Conservation (phyloP, 2,113 vertebrate genomes). For the Balaeniceps rex region DNA sequence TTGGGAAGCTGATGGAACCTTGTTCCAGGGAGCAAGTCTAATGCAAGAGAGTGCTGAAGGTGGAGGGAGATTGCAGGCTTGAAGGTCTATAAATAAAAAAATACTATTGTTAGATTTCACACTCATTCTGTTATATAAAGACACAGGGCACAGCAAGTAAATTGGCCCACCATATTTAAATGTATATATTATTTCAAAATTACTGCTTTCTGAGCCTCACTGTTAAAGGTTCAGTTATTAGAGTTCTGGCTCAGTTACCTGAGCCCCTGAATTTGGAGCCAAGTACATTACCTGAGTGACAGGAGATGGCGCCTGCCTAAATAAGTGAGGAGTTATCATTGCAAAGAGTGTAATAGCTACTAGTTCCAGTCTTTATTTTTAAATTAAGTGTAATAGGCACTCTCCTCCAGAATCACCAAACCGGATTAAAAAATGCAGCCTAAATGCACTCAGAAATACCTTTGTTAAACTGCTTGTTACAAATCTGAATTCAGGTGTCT, state of each 20-base stretch:
- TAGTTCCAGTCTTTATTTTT: background rate
- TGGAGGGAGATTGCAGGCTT: background rate
- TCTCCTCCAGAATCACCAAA: background rate
- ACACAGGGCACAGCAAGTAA: background rate
- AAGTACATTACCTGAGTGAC: background rate
- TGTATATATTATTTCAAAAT: background rate
- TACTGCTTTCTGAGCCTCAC: background rate
- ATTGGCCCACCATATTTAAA: background rate
- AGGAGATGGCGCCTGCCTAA: background rate
- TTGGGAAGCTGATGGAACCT: background rate
- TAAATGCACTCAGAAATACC: background rate
- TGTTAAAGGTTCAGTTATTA: background rate
- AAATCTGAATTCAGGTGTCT: background rate
- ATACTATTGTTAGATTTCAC: background rate
- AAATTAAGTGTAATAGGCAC: background rate
- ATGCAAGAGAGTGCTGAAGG: background rate
- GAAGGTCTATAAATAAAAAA: background rate
- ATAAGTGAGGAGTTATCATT: background rate
- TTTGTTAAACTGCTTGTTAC: background rate
- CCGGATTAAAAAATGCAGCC: background rate
- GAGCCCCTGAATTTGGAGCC: background rate
- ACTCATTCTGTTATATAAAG: background rate
- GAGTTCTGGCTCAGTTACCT: background rate
- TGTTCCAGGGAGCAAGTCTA: background rate
- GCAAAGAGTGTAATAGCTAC: background rate